Conservation (phyloP, 2,797 vertebrate genomes). For the Tympanoctomys barrerae region DNA sequence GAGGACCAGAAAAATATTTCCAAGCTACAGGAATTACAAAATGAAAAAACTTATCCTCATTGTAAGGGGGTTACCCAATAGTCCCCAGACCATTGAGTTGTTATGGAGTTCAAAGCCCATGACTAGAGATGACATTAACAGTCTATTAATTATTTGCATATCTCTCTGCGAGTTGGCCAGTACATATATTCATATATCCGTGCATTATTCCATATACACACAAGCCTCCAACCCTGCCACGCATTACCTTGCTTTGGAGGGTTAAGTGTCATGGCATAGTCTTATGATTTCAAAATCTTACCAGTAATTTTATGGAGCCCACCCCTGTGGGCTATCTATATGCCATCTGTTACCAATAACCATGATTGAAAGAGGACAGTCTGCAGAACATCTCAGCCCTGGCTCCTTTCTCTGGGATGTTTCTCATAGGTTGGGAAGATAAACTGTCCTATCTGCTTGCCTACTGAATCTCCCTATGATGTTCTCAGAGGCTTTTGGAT, state of each 20-base stretch:
- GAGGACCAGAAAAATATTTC: background rate
- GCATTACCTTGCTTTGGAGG: background rate
- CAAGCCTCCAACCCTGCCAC: background rate
- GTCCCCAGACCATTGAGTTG: background rate
- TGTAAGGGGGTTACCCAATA: background rate
- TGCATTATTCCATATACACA: background rate
- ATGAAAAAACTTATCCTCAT: background rate
- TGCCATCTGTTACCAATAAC: background rate
- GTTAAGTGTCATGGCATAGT: background rate
- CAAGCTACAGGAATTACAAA: background rate
- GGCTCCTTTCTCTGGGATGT: background rate
- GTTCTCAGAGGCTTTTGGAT: background rate
- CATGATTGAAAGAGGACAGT: background rate
- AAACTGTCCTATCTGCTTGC: background rate
- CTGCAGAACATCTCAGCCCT: background rate
- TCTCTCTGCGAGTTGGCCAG: background rate
- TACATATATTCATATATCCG: background rate
- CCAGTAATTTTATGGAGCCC: background rate
- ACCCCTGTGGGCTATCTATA: too few species aligned
- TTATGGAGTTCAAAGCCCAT: background rate
- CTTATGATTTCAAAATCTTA: background rate
- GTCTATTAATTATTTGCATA: background rate
- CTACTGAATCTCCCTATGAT: background rate
- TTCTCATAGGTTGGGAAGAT: background rate
- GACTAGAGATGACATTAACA: background rate